phyloP scores from a whole-genome alignment of 2,888 invertebrate species.

The Gonocerus acuteangulatus region DNA sequence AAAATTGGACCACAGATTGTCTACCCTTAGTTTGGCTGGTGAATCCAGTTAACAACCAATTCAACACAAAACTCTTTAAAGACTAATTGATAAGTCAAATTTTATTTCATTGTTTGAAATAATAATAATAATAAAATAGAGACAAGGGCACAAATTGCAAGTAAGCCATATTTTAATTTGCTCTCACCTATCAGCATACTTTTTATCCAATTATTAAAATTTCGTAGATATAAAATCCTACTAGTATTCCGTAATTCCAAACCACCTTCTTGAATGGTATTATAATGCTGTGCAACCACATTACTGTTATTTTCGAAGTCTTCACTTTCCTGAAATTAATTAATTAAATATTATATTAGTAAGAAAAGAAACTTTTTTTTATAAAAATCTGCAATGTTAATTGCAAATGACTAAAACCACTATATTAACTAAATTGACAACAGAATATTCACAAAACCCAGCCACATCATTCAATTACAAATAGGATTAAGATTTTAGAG shows the following conservation, averaged over 20 bases:
- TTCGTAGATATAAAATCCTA: slow-evolving; percentile 85
- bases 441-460: no score
- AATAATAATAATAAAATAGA: not conserved
- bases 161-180: no score
- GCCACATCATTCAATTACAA: no score
- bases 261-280: slow-evolving; percentile 63
- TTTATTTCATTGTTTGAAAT: no score
- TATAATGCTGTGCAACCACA: slow-evolving; percentile 88
- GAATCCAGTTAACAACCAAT: no score
- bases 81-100: no score
- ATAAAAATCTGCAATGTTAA: not conserved
- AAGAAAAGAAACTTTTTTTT: not conserved
- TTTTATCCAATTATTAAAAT: slow-evolving; percentile 99
- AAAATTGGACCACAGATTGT: no score
- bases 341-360: not conserved
- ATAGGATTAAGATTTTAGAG: no score
- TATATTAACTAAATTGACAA: no score
- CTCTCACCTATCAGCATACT: slow-evolving; percentile 82
- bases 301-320: slow-evolving; percentile 16
- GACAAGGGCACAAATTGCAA: not conserved
- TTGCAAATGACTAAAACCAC: no score
- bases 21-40: no score
- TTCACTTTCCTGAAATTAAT: slow-evolving; percentile 6
- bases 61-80: no score
- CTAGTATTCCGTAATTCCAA: slow-evolving; percentile 59